Evolutionary conservation across 2,113 vertebrate species (phyloP).

Genomic region (Caretta caretta): DNA sequence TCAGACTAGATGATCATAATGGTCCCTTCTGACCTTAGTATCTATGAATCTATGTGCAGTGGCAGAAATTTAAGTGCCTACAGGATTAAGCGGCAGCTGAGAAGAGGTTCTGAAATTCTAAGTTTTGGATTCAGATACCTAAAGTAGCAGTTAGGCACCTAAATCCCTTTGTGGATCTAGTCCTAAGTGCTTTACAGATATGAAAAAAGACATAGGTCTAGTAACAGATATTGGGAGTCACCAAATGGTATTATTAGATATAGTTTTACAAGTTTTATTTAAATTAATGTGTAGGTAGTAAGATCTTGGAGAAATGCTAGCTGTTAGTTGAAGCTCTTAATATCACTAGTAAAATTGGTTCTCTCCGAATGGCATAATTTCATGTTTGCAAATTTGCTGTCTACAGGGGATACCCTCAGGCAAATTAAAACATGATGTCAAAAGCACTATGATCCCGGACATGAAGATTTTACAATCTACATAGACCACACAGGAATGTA

Average conservation of each 20-base stretch:
- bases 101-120: neutral
- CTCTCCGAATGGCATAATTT: neutral
- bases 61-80: neutral
- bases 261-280: neutral
- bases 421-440: neutral
- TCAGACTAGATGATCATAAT: too few species aligned
- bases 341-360: neutral
- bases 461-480: neutral
- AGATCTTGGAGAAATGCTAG: neutral
- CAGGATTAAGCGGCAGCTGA: neutral
- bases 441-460: neutral
- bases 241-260: neutral
- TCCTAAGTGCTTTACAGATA: neutral
- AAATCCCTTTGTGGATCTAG: neutral
- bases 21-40: too few species aligned
- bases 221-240: neutral
- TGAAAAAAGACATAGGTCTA: neutral
- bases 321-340: too few species aligned
- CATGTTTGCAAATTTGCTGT: neutral
- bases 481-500: neutral
- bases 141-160: neutral
- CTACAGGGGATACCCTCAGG: neutral
- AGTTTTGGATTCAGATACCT: neutral
- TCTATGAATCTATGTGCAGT: neutral
- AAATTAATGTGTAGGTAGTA: neutral